phyloP scores from a whole-genome alignment of 1,140 invertebrate species.

The Metopolophium dirhodum region DNA sequence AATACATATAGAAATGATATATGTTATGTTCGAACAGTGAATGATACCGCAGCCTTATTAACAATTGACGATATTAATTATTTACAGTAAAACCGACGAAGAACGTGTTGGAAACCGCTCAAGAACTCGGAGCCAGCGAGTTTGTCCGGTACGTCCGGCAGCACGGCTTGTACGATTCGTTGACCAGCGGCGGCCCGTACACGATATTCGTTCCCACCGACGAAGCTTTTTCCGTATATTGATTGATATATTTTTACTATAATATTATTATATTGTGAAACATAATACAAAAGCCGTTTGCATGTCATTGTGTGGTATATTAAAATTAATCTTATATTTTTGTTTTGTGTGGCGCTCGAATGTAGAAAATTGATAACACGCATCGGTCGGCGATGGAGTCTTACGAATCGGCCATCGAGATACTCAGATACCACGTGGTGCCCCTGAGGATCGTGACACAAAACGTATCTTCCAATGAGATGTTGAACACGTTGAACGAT shows the following conservation, averaged over 20 bases:
- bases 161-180: conserved; percentile 63
- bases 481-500: conserved; percentile 62
- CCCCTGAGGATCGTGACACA: conserved; percentile 63
- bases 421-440: conserved; percentile 64
- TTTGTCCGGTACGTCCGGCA: conserved; percentile 65
- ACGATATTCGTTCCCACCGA: conserved; percentile 68
- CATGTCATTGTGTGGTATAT: not conserved
- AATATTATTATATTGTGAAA: too few species aligned
- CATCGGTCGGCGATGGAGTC: conserved; percentile 30
- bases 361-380: conserved; percentile 20
- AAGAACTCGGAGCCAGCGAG: conserved; percentile 64
- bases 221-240: conserved; percentile 65
- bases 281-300: not conserved
- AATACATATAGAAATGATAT: not conserved
- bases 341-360: not conserved
- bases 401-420: conserved; percentile 61
- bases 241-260: not conserved
- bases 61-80: not conserved
- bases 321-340: not conserved
- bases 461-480: conserved; percentile 63
- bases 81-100: conserved; percentile 65
- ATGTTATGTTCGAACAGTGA: not conserved
- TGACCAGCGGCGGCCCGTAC: conserved; percentile 63
- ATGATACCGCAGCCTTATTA: not conserved
- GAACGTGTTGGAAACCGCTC: conserved; percentile 65